phyloP scores from a whole-genome alignment of 2,797 vertebrate genomes.

The Orestias chungarensis region DNA sequence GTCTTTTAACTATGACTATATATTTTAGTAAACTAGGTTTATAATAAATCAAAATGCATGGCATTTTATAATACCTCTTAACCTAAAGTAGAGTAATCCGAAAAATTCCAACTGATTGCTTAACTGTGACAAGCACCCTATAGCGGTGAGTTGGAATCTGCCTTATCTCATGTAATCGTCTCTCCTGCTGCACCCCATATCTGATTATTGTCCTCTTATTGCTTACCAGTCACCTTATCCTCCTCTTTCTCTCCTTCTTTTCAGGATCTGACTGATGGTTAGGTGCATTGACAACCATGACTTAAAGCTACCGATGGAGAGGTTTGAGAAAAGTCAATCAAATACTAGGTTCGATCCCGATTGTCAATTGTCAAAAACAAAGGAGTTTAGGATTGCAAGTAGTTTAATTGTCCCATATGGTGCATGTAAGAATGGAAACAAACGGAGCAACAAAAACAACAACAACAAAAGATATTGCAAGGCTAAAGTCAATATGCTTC shows the following conservation, averaged over 20 bases:
- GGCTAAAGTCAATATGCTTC: background rate
- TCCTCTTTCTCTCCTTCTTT: background rate
- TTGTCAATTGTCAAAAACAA: background rate
- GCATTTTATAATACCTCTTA: background rate
- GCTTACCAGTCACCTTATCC: background rate
- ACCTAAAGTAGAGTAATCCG: background rate
- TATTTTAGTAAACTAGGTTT: background rate
- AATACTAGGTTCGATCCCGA: background rate
- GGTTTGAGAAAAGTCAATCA: no score
- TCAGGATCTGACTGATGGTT: background rate
- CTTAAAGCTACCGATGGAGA: background rate
- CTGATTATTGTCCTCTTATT: background rate
- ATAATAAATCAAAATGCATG: background rate
- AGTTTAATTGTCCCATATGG: no score
- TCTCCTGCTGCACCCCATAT: background rate
- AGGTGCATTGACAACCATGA: background rate
- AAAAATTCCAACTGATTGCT: background rate
- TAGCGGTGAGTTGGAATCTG: background rate
- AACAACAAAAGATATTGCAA: background rate
- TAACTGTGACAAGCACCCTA: background rate
- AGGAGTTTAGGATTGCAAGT: background rate
- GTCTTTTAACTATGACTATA: background rate
- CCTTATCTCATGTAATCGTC: no score
- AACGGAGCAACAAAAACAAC: no score
- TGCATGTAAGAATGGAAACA: no score